Base-by-base conservation (phyloP, 1,140 invertebrate species). In the Macrobrachium nipponense region DNA sequence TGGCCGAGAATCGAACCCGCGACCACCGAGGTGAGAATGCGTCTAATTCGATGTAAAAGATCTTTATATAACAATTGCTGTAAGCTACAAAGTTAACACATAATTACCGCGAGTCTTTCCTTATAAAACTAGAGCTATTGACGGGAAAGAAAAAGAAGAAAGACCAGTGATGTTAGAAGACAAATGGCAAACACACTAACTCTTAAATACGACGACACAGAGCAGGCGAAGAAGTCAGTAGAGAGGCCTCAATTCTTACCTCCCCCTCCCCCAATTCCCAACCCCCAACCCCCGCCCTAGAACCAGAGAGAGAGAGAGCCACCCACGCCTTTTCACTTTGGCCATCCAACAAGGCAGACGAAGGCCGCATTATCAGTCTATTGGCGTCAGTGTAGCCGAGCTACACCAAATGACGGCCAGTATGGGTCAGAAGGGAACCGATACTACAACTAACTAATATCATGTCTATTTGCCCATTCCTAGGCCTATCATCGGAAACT, bases 371-470 rank as follows among this genome's bases (percentile, higher is more conserved):
- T 79, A 79, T 62, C 59, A 62, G 76, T 62, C 76, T 44, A 77
- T 77, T 77, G 75, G 75, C 75, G 51, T 77, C 75, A 77, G 51
- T 61, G 59, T 61, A 60, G 59, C 59, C 51, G 76, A n/a, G 51
- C 58, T 44, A 60, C 72, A 79, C 59, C 76, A 61, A 79, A 61
- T 27, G 76, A 79, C 62, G 60, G 76, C 51, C 76, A 60, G 17
- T 60, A 18, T 43, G 60, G 81, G 81, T 27, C 81, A 61, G 73
- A 73, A 51, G 27, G 61, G 36, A 20, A 58, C 72, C 81, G 64
- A 83, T 83, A 83, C 60, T 76, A 43, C 59, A 77, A 43, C 81
- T 83, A 77, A 83, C 81, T 83, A 83, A 83, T 83, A 83, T 83
- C 72, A 83, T 83, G 81, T 83, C 81, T 73, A 83, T 83, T 83